Conservation (phyloP, 2,888 invertebrate species). For the Sesia apiformis region DNA sequence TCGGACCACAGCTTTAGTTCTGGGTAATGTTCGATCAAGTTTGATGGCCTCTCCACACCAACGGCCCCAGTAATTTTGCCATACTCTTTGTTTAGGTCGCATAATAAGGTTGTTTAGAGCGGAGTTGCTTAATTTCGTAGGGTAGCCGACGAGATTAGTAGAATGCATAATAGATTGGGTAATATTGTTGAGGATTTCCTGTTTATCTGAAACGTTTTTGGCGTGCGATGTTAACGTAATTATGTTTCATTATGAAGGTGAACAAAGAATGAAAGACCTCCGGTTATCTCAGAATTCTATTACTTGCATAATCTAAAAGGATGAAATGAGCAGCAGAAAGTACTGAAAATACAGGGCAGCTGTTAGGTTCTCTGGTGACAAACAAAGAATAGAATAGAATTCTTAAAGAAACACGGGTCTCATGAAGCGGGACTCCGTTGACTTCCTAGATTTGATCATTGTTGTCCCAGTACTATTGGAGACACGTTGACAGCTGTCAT, state of each 20-base stretch:
- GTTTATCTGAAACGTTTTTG: background rate
- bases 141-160: constrained; percentile 12
- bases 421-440: too few relatives aligned
- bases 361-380: too few relatives aligned
- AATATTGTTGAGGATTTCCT: constrained; percentile 4
- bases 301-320: too few relatives aligned
- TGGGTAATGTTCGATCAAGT: constrained; percentile 20
- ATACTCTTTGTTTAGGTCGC: constrained; percentile 19
- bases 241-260: constrained; percentile 15
- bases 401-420: too few relatives aligned
- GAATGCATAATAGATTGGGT: constrained; percentile 15
- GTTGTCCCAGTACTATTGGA: background rate
- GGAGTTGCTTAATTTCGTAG: constrained; percentile 22
- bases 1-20: background rate
- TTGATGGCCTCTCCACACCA: constrained; percentile 7
- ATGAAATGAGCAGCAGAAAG: too few relatives aligned
- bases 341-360: too few relatives aligned
- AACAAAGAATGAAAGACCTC: too few relatives aligned
- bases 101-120: constrained; percentile 16
- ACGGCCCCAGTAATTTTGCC: constrained; percentile 9
- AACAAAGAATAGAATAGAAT: too few relatives aligned
- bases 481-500: too few relatives aligned
- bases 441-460: background rate
- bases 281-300: too few relatives aligned
- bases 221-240: constrained; percentile 10